phyloP scores from a whole-genome alignment of 2,797 vertebrate genomes.

The Coreius guichenoti region DNA sequence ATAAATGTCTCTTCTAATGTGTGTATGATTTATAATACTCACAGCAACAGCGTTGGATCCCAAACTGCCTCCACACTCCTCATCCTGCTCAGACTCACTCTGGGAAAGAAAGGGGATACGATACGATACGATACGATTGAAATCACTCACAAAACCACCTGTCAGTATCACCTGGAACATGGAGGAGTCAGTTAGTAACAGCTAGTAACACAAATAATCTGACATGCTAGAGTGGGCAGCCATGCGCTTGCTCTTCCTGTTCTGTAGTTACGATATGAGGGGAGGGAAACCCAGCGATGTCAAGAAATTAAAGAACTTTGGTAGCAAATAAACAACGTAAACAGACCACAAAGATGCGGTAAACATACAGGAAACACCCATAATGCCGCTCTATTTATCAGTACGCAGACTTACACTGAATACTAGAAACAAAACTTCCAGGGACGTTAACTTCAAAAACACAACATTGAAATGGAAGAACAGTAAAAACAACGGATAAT shows the following conservation, averaged over 20 bases:
- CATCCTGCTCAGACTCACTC: slow-evolving; percentile 81
- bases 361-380: not conserved
- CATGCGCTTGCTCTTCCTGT: not conserved
- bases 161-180: not conserved
- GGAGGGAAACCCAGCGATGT: slow-evolving; percentile 16
- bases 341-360: not conserved
- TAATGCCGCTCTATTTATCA: not conserved
- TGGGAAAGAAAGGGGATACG: slow-evolving; percentile 62
- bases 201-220: slow-evolving; percentile 18
- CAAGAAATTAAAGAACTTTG: not conserved
- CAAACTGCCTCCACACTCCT: slow-evolving; percentile 75
- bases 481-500: slow-evolving; percentile 4
- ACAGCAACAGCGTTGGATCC: slow-evolving; percentile 78
- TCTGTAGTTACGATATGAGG: slow-evolving; percentile 13
- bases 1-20: not conserved
- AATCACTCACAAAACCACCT: slow-evolving; percentile 15
- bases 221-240: not conserved
- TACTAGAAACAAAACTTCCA: slow-evolving; percentile 4
- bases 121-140: slow-evolving; percentile 44
- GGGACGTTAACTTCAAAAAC: not conserved
- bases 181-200: not conserved
- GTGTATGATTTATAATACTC: slow-evolving; percentile 61
- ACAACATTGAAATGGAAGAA: not conserved
- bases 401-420: not conserved
- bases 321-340: slow-evolving; percentile 10